These are phyloP conservation scores for Mactromeris polynyma DNA, from an alignment of 2,888 invertebrate genomes.

Conservation along the genomic window DNA sequence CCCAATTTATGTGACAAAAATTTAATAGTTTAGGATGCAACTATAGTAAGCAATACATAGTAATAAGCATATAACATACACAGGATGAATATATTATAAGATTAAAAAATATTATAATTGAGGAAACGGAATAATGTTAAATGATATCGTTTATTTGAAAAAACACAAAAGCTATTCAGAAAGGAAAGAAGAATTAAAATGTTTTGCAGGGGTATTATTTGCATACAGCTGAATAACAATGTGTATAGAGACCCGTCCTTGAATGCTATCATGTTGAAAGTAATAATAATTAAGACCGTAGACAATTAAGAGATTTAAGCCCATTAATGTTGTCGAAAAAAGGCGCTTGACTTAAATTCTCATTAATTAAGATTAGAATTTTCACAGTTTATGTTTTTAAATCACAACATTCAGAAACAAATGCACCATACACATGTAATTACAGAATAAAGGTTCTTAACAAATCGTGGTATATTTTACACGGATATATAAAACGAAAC, in stretches of 20 bases:
- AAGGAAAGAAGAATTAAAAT: background rate
- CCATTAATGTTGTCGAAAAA: background rate
- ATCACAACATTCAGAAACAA: conserved; percentile 8
- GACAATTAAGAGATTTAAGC: background rate
- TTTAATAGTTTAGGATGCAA: no score
- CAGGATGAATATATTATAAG: no score
- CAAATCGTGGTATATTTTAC: background rate
- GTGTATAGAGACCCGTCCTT: background rate
- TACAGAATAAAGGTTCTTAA: background rate
- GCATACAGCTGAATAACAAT: background rate
- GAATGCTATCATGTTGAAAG: background rate
- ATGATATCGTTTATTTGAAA: no score
- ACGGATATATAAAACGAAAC: background rate
- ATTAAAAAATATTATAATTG: no score
- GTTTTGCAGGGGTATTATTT: background rate
- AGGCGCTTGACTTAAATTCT: background rate
- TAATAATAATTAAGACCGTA: conserved; percentile 6
- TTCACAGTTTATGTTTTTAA: conserved; percentile 1
- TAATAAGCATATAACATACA: no score
- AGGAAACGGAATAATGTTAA: no score
- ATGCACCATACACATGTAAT: conserved; percentile 3
- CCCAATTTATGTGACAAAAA: no score
- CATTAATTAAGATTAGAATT: background rate
- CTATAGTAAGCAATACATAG: no score
- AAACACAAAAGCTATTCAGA: no score